These are phyloP conservation scores for Eleutherodactylus coqui DNA, from an alignment of 2,797 vertebrate species.

Conservation along the genomic window DNA sequence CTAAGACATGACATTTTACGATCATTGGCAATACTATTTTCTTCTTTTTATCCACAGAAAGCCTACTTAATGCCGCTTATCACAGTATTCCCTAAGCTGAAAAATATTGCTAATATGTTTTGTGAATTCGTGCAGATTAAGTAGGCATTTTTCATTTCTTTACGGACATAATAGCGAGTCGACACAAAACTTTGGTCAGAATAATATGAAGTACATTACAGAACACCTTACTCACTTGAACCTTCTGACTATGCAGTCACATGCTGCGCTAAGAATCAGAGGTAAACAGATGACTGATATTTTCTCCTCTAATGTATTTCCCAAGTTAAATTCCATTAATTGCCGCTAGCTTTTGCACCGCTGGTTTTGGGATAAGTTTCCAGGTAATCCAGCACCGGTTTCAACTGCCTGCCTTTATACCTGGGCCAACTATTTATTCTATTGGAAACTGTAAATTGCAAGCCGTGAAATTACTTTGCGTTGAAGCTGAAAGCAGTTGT, in stretches of 20 bases:
- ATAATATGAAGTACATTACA: neutral
- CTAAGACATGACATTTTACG: no score
- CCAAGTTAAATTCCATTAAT: neutral
- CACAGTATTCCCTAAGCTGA: no score
- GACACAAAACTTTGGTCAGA: no score
- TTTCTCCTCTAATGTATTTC: neutral
- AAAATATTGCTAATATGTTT: no score
- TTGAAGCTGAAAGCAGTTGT: conserved; percentile 5
- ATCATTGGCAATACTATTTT: no score
- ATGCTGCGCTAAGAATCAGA: neutral
- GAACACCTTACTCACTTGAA: neutral
- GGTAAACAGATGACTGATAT: neutral
- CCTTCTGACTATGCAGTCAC: neutral
- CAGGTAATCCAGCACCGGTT: conserved; percentile 14
- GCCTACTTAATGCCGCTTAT: no score
- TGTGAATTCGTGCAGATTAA: no score
- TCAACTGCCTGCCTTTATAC: conserved; percentile 7
- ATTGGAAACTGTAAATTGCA: conserved; percentile 14
- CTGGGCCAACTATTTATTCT: conserved; percentile 7
- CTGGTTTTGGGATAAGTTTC: neutral
- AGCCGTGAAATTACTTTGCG: conserved; percentile 12
- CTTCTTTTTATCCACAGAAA: no score
- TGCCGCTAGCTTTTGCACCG: conserved; percentile 6
- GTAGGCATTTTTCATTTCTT: no score
- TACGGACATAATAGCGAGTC: no score